phyloP scores from a whole-genome alignment of 2,113 vertebrate species.

The Puntigrus tetrazona region DNA sequence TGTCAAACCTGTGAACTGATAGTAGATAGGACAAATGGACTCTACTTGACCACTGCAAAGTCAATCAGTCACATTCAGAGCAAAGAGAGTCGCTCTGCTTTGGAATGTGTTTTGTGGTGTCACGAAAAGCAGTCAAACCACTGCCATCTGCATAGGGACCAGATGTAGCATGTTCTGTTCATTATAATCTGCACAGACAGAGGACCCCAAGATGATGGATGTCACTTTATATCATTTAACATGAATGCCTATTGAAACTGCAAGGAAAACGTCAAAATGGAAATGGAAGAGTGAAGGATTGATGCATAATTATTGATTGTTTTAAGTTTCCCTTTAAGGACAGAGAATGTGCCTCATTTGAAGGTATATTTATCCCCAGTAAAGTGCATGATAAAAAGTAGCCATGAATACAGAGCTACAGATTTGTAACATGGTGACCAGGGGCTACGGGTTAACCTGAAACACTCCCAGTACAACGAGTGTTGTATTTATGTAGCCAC shows the following conservation, averaged over 20 bases:
- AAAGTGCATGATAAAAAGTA: slow-evolving; percentile 40
- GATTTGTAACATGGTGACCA: background rate
- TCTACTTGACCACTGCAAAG: background rate
- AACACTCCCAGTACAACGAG: slow-evolving; percentile 5
- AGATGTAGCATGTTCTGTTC: slow-evolving; percentile 29
- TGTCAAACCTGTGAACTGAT: background rate
- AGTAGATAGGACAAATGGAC: background rate
- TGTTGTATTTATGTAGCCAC: slow-evolving; percentile 43
- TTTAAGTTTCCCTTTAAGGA: slow-evolving; percentile 26
- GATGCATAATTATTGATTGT: slow-evolving; percentile 11
- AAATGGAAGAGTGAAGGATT: slow-evolving; percentile 21
- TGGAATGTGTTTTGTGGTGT: background rate
- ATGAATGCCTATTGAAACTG: background rate
- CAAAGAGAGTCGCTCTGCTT: background rate
- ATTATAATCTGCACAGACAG: background rate
- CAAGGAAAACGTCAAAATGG: background rate
- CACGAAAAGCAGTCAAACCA: background rate
- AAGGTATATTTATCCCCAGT: slow-evolving; percentile 32
- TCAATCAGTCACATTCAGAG: background rate
- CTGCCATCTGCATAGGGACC: background rate
- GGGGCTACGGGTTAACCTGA: background rate
- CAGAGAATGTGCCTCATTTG: slow-evolving; percentile 25
- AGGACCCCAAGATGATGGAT: background rate
- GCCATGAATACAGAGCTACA: background rate
- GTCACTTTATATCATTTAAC: background rate